Evolutionary conservation across 2,888 invertebrate species (phyloP), one percentile per base, ranked within the genome.

Genomic region (Patella caerulea): DNA sequence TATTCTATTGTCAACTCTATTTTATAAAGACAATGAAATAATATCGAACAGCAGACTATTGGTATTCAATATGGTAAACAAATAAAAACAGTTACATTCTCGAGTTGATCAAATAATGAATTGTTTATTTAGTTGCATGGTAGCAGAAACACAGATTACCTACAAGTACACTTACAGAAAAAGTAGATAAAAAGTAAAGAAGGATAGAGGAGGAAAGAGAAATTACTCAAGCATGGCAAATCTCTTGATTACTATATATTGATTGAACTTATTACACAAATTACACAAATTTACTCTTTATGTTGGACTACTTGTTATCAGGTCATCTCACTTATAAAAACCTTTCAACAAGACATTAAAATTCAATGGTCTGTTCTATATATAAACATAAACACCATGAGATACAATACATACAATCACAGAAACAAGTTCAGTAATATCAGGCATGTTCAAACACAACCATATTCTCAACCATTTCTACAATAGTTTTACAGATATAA

Each of bases 101-200:
- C 3, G 45, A 45, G 45, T 45, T 45, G 45, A 45, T 45, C 9
- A 45, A 45, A 45, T 45, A 45, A 45, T 45, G 65, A 65, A 24
- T 12, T 65, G 65, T 65, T 65, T 65, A 65, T 24, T 65, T 65
- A 65, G 65, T 65, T 65, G 65, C 65, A 65, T 65, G 65, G 65
- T 65, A 65, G 65, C 65, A 65, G 19, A 24, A 65, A 65, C 65
- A 65, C 24, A 65, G 19, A 65, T 24, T 65, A 65, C 65, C 65
- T 65, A 65, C 19, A 65, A 65, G 19, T 19, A 65, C 65, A 24
- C 65, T 65, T 7, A 65, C 65, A 24, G 24, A 24, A 24, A 11
- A 19, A 19, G 65, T 65, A 65, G 65, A 65, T 65, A 65, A 65
- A 24, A 65, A 65, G 24, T 65, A 24, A 65, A 24, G 5, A 65